These are phyloP conservation scores for Chesias legatella DNA, from an alignment of 2,888 invertebrate genomes.

Conservation along the genomic window DNA sequence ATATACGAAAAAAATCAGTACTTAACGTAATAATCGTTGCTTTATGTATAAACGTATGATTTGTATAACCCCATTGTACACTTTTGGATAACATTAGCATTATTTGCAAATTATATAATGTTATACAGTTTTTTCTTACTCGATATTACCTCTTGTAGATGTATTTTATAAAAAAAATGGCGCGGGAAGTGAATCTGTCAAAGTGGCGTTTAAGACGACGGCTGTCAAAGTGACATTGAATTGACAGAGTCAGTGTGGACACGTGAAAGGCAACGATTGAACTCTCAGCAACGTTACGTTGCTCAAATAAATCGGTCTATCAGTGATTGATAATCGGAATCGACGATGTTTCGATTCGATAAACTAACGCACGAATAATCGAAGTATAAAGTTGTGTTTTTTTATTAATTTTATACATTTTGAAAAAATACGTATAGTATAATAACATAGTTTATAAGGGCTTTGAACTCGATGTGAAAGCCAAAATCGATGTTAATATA, in stretches of 20 bases:
- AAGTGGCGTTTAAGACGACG: conserved; percentile 6
- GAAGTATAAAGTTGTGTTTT: conserved; percentile 70
- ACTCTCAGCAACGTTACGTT: no score
- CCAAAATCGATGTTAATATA: conserved; percentile 28
- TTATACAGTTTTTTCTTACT: conserved; percentile 6
- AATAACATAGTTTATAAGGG: conserved; percentile 56
- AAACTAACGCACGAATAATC: conserved; percentile 52
- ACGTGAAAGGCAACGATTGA: conserved; percentile 4
- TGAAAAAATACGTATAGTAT: conserved; percentile 55
- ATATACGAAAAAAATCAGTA: conserved; percentile 4
- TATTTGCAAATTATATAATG: conserved; percentile 4
- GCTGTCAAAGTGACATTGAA: conserved; percentile 10
- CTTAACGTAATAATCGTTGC: conserved; percentile 2
- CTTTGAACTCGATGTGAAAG: conserved; percentile 11
- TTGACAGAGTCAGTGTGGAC: conserved; percentile 3
- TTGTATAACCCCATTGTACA: conserved; percentile 14
- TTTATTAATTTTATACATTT: conserved; percentile 73
- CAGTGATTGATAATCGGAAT: conserved; percentile 1
- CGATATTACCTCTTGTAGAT: conserved; percentile 10
- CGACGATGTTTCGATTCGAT: conserved; percentile 30
- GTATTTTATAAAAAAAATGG: conserved; percentile 2
- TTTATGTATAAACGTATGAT: conserved; percentile 1
- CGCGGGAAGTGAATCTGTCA: conserved; percentile 12
- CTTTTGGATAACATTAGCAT: conserved; percentile 2
- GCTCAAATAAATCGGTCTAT: conserved; percentile 1